Conservation (phyloP, 2,888 invertebrate genomes). For the Nesidiocoris tenuis region DNA sequence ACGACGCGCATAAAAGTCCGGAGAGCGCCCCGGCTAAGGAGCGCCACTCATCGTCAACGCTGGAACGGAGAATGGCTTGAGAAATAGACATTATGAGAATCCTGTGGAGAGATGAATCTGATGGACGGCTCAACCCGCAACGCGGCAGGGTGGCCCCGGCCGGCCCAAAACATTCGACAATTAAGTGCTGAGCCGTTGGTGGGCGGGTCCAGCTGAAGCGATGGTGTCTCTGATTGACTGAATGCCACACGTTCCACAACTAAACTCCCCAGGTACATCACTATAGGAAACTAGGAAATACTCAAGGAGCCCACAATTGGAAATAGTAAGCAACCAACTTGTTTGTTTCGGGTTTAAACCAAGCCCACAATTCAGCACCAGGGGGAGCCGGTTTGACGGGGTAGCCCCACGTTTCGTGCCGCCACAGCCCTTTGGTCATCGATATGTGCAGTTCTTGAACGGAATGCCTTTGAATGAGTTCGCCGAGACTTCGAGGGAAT, state of each 20-base stretch:
- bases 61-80: slow-evolving; percentile 55
- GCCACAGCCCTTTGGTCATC: slow-evolving; percentile 92
- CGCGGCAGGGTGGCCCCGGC: too few relatives aligned
- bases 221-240: too few relatives aligned
- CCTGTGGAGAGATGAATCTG: too few relatives aligned
- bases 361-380: slow-evolving; percentile 91
- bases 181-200: too few relatives aligned
- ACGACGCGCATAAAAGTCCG: slow-evolving; percentile 92
- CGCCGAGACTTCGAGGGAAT: slow-evolving; percentile 85
- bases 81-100: slow-evolving; percentile 1
- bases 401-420: slow-evolving; percentile 91
- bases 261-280: too few relatives aligned
- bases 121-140: too few relatives aligned
- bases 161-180: too few relatives aligned
- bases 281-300: too few relatives aligned
- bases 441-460: slow-evolving; percentile 89
- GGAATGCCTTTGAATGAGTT: slow-evolving; percentile 78
- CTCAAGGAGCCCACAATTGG: too few relatives aligned
- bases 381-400: slow-evolving; percentile 85
- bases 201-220: too few relatives aligned
- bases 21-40: slow-evolving; percentile 86
- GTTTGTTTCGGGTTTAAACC: slow-evolving; percentile 72
- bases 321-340: slow-evolving; percentile 54
- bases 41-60: slow-evolving; percentile 84
- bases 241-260: too few relatives aligned